Percentiles rank a stretch among this genome's conserved stretches.
phyloP scores from a whole-genome alignment of 2,113 vertebrate species.

The Prunella himalayana region DNA sequence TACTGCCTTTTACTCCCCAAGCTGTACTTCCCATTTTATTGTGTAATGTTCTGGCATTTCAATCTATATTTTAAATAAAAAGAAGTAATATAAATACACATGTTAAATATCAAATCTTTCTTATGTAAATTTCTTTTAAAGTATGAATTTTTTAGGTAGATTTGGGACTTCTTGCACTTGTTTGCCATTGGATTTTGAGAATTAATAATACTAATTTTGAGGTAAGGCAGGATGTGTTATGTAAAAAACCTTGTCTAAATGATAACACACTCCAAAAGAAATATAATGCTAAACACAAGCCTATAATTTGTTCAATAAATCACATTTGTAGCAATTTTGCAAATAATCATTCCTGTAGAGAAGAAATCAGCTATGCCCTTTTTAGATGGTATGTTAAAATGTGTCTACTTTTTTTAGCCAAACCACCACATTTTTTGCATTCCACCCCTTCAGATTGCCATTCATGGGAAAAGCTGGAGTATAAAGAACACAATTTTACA shows the following conservation, averaged over 20 bases:
- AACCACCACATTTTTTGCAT: neutral
- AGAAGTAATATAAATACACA: neutral
- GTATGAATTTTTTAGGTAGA: neutral
- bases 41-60: neutral
- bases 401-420: neutral
- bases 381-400: slow-evolving; percentile 32
- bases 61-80: neutral
- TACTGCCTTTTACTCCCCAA: neutral
- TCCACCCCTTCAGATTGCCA: neutral
- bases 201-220: neutral
- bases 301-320: neutral
- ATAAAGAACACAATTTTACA: neutral
- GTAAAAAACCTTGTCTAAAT: neutral
- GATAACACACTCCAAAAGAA: neutral
- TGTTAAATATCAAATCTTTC: neutral
- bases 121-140: neutral
- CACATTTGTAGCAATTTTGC: slow-evolving; percentile 1
- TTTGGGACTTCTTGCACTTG: neutral
- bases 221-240: neutral
- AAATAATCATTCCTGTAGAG: neutral
- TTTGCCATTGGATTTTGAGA: neutral
- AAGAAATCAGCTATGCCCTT: slow-evolving; percentile 7
- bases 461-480: neutral
- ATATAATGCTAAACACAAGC: neutral
- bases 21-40: neutral